Evolutionary conservation across 1,140 invertebrate species (phyloP).

Genomic region (Kradibia gibbosae): DNA sequence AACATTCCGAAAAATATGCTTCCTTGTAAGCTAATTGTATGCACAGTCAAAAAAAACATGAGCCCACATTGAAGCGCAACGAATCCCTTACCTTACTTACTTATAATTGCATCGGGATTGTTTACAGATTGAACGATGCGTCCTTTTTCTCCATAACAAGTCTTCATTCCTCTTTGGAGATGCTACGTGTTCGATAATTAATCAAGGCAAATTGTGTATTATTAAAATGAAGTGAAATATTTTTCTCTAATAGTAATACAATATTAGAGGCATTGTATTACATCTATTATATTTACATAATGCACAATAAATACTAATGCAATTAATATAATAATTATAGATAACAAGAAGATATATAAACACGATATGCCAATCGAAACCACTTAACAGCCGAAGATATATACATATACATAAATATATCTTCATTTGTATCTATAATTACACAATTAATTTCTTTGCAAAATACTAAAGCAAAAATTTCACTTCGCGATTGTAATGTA

Average conservation of each 20-base stretch:
- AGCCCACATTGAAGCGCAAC: not conserved
- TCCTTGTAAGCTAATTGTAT: not conserved
- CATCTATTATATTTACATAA: not conserved
- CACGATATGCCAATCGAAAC: constrained; percentile 25
- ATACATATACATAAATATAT: too few relatives aligned
- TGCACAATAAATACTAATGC: not conserved
- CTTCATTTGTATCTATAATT: constrained; percentile 22
- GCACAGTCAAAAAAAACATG: not conserved
- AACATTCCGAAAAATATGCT: not conserved
- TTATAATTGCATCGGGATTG: not conserved
- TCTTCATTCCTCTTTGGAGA: not conserved
- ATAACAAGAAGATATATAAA: constrained; percentile 1
- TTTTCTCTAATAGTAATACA: not conserved
- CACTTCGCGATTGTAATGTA: constrained; percentile 33
- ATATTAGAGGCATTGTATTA: not conserved
- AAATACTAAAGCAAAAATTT: constrained; percentile 45
- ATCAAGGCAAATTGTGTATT: not conserved
- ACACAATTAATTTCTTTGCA: constrained; percentile 47
- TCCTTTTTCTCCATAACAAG: not conserved
- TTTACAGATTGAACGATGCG: not conserved
- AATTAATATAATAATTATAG: not conserved
- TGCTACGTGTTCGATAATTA: not conserved
- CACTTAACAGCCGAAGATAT: not conserved
- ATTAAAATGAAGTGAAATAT: not conserved
- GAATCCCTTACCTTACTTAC: not conserved